Base-by-base conservation (phyloP, 2,888 invertebrate species). In the Eledone cirrhosa region DNA sequence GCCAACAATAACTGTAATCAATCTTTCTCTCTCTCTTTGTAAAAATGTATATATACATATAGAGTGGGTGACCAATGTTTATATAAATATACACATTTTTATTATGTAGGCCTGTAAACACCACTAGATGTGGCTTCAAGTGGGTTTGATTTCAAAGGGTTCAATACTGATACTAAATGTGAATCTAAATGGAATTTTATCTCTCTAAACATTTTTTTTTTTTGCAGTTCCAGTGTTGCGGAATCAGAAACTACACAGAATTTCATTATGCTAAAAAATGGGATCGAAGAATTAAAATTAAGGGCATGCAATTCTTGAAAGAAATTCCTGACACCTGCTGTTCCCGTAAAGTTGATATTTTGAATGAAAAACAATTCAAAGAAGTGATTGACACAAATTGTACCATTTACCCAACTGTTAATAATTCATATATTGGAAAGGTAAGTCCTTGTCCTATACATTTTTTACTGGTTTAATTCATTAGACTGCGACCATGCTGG, bases 171-270 rank as follows among this genome's bases (percentile, higher is more conserved):
- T 11, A 22, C n/a, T 24, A 63, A 33, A 69, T 31, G 31, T 16
- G 27, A 72, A 22, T 11, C 29, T 16, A 69, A 29, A 31, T 33
- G 33, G 16, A 29, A 29, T 4, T 24, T 67, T 4, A 19, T 67
- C 22, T 29, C 2, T 22, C 19, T 2, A 41, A 41, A 5, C 33
- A 1, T 69, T 13, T 33, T 11, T 72, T 41, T 72, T 14, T n/a
- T 4, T 72, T 72, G 22, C 41, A 72, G 72, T 72, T 72, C 41
- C 31, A 72, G 72, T 72, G 72, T 33, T 72, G 72, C 8, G 72
- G 72, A 8, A 41, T 72, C 14, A 41, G n/a, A 22, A 72, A 72
- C 24, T 72, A 72, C 41, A 72, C 72, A 33, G 72, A 72, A 41
- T n/a, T 72, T 31, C 72, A 72, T 19, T n/a, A 41, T 13, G 72